Base-by-base conservation (phyloP, 2,797 vertebrate species). In the Serranus cabrilla region DNA sequence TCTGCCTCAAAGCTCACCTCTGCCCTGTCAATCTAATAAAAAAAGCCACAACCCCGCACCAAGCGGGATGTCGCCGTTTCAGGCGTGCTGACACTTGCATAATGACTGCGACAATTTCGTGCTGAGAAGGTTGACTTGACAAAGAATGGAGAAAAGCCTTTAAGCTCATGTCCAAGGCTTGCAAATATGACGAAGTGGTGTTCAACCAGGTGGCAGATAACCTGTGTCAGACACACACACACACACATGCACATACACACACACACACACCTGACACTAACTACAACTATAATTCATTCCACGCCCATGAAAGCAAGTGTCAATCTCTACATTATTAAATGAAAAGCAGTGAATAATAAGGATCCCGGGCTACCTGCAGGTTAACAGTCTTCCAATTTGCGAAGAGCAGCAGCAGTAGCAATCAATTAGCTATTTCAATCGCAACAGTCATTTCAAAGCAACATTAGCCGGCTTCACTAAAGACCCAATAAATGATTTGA, bases 11-110 rank as follows among this genome's bases (percentile, higher is more conserved):
- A 74, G 59, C 61, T 87, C 67, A 83, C 73, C 90, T 83, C 71
- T 78, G 83, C 42, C 87, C 75, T 46, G 20, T 87, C 86, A 87
- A 7, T 71, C 71, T 67, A 70, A 65, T 74, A 74, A 83, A 87
- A n/a, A 78, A 66, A 52, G 17, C 14, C 34, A 47, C 52, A 68
- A 71, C 70, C 77, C 57, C 34, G 17, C 20, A 31, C 50, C 70
- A 55, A 70, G 47, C n/a, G 34, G 10, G n/a, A 27, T n/a, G 67
- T 64, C 51, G 39, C 23, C 1, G 16, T 55, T 64, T 61, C 27
- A 23, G 47, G 16, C 34, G 73, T 60, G 74, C 72, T 82, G 72
- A 72, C 68, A 58, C 42, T 42, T 45, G 59, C 7, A 72, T 23
- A 76, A 81, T 62, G n/a, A 55, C 10, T 39, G 27, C 9, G n/a